phyloP scores from a whole-genome alignment of 2,797 vertebrate species.

The Sebastes kiyomatsui region DNA sequence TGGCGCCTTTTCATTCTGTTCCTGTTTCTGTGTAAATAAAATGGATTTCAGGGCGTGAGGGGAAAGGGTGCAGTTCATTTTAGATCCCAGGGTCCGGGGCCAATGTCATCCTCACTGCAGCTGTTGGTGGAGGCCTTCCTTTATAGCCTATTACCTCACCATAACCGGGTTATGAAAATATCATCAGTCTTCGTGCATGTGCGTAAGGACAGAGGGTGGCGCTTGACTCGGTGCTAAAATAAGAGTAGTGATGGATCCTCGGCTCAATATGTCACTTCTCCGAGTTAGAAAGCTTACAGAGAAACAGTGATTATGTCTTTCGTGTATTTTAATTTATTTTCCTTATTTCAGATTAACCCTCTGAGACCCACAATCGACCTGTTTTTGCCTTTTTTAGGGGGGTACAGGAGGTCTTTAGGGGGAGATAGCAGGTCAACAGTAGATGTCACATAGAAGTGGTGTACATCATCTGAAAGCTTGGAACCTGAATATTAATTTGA shows the following conservation, averaged over 20 bases:
- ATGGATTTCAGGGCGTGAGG: conserved; percentile 20
- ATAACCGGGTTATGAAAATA: conserved; percentile 84
- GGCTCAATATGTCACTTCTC: neutral
- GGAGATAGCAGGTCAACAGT: too few relatives aligned
- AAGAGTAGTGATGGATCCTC: conserved; percentile 49
- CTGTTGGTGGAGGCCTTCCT: conserved; percentile 73
- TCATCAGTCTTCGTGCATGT: conserved; percentile 70
- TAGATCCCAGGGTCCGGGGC: conserved; percentile 52
- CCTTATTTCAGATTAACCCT: neutral
- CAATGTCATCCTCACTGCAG: conserved; percentile 75
- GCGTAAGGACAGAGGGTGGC: conserved; percentile 51
- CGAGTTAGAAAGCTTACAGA: neutral
- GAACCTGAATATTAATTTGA: too few relatives aligned
- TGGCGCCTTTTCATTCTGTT: neutral
- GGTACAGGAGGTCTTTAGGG: rapidly evolving
- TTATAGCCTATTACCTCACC: conserved; percentile 83
- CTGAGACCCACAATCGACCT: too few relatives aligned
- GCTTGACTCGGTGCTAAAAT: conserved; percentile 59
- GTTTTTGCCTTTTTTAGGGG: too few relatives aligned
- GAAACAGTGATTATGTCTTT: neutral
- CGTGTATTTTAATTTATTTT: neutral
- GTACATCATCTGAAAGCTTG: too few relatives aligned
- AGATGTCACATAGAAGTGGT: too few relatives aligned
- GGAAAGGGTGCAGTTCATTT: conserved; percentile 59
- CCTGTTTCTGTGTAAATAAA: conserved; percentile 18